Conservation (phyloP, 2,888 invertebrate species). For the Tridacna crocea region DNA sequence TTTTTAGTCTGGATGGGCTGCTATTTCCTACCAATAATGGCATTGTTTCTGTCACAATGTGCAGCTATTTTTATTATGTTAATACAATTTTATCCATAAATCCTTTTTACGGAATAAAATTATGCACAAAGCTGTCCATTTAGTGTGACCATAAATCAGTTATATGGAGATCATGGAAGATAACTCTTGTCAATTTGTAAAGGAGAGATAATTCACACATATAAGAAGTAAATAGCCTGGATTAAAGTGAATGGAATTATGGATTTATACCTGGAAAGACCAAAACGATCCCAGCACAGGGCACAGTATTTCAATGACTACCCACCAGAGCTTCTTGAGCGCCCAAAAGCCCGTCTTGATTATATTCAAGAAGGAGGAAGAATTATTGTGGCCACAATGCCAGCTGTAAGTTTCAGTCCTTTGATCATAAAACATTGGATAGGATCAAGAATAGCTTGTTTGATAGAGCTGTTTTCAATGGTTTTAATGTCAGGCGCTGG, state of each 20-base stretch:
- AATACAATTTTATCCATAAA: too few species aligned
- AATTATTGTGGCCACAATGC: constrained; percentile 22
- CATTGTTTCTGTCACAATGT: too few species aligned
- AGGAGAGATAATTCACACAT: neutral
- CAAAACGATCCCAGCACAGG: constrained; percentile 14
- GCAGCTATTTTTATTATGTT: too few species aligned
- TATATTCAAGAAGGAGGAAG: constrained; percentile 43
- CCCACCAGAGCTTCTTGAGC: constrained; percentile 48
- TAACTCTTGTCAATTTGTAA: neutral
- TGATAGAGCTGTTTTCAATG: neutral
- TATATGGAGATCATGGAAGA: neutral
- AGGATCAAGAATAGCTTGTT: neutral
- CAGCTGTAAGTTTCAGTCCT: constrained; percentile 12
- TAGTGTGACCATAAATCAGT: neutral
- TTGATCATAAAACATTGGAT: neutral
- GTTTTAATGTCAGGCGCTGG: too few species aligned
- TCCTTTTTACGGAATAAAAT: too few species aligned
- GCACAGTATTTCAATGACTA: constrained; percentile 27
- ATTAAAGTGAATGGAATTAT: neutral
- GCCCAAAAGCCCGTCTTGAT: constrained; percentile 52
- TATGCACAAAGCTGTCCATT: too few species aligned
- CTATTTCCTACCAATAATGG: too few species aligned
- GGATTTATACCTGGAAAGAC: constrained; percentile 26
- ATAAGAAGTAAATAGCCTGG: too few species aligned
- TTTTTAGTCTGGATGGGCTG: too few species aligned